Evolutionary conservation across 2,797 vertebrate genomes (phyloP).

Genomic region (Halcyon smyrnensis): DNA sequence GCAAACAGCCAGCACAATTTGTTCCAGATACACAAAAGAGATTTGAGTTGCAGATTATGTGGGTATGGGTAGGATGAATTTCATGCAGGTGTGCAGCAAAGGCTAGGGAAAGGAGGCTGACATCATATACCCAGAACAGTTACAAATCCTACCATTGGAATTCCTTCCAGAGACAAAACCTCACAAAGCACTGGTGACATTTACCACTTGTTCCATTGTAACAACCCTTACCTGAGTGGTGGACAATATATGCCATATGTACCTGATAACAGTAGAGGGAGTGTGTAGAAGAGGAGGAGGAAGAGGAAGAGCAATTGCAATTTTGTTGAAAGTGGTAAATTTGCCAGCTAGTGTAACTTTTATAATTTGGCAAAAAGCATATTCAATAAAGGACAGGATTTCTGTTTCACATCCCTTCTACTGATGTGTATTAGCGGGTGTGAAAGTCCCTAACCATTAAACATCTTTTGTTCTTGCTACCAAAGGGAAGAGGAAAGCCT

Average conservation of each 20-base stretch:
- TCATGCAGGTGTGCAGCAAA: constrained; percentile 49
- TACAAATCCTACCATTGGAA: neutral
- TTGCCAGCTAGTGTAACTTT: neutral
- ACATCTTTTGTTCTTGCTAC: neutral
- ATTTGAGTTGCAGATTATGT: constrained; percentile 64
- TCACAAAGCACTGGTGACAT: neutral
- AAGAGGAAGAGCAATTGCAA: neutral
- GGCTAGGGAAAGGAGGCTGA: neutral
- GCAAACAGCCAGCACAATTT: constrained; percentile 66
- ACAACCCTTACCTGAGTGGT: neutral
- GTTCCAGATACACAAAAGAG: constrained; percentile 69
- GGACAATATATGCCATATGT: fast-evolving
- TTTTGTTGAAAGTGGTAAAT: neutral
- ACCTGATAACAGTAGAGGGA: neutral
- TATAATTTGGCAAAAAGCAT: neutral
- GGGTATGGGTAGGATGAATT: constrained; percentile 10
- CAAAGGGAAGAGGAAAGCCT: neutral
- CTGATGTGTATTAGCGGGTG: neutral
- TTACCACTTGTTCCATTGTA: neutral
- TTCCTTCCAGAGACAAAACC: neutral
- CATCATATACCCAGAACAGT: neutral
- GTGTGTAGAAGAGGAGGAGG: neutral
- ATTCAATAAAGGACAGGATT: neutral
- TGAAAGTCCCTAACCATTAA: neutral
- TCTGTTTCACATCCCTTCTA: neutral